Conservation (phyloP, 2,888 invertebrate species). For the Melolontha melolontha region DNA sequence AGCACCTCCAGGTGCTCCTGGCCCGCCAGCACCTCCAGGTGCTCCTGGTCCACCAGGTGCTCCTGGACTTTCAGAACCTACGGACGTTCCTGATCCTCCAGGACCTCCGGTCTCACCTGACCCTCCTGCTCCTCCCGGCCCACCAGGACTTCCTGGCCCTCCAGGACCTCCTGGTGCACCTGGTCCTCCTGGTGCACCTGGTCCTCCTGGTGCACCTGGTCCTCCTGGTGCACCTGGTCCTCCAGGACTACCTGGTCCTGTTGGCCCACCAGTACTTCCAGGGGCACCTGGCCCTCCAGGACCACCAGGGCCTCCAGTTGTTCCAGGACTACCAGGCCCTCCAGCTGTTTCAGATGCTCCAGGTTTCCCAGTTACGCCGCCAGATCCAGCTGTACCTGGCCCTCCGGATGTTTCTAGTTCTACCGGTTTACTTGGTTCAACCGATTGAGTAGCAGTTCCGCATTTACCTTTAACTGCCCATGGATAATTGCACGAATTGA, state of each 20-base stretch:
- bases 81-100: conserved; percentile 62
- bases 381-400: conserved; percentile 29
- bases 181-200: conserved; percentile 62
- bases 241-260: conserved; percentile 25
- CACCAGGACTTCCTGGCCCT: conserved; percentile 66
- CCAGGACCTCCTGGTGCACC: conserved; percentile 39
- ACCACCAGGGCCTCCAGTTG: conserved; percentile 40
- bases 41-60: conserved; percentile 53
- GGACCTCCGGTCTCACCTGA: conserved; percentile 44
- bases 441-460: conserved; percentile 60
- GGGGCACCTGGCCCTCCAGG: conserved; percentile 62
- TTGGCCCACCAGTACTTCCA: conserved; percentile 53
- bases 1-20: conserved; percentile 37
- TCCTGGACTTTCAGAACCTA: conserved; percentile 52
- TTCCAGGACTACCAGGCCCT: conserved; percentile 8
- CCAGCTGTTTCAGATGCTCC: conserved; percentile 44
- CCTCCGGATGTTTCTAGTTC: conserved; percentile 53
- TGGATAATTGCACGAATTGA: conserved; percentile 79
- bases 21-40: conserved; percentile 66
- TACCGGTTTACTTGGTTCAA: conserved; percentile 38
- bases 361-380: conserved; percentile 31
- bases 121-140: conserved; percentile 75
- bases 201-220: conserved; percentile 24
- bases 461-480: conserved; percentile 68
- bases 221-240: conserved; percentile 7